Evolutionary conservation across 2,797 vertebrate species (phyloP).

Genomic region (Labeo calbasu): DNA sequence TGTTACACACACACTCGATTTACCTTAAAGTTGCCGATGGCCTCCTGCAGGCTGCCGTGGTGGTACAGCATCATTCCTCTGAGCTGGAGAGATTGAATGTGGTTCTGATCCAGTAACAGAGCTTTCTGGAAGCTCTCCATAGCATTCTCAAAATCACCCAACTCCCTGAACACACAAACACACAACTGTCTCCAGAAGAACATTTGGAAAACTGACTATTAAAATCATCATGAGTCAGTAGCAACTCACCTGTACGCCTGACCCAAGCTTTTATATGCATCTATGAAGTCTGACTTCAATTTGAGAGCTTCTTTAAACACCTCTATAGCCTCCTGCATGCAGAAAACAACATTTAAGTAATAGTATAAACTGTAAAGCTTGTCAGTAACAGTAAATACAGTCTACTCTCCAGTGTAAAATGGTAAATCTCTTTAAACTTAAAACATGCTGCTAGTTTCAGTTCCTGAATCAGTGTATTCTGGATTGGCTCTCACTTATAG

Average conservation of each 20-base stretch:
- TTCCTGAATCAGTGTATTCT: not conserved
- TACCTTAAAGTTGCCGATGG: conserved; percentile 96
- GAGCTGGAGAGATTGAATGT: conserved; percentile 95
- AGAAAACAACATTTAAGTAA: not conserved
- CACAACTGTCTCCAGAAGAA: conserved; percentile 2
- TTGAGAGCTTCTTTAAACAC: conserved; percentile 96
- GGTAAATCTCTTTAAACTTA: not conserved
- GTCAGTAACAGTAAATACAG: not conserved
- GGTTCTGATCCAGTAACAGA: conserved; percentile 94
- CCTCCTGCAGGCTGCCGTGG: conserved; percentile 92
- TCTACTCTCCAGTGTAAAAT: not conserved
- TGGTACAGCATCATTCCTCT: conserved; percentile 98
- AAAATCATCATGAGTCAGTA: not conserved
- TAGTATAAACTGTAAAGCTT: not conserved
- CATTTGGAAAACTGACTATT: not conserved
- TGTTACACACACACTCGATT: not conserved
- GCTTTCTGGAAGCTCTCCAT: conserved; percentile 98
- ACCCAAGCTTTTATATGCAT: conserved; percentile 96
- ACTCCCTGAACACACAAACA: conserved; percentile 79
- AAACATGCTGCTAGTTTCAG: not conserved
- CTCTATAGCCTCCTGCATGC: conserved; percentile 91
- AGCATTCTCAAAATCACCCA: conserved; percentile 95
- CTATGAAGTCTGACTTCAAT: conserved; percentile 94
- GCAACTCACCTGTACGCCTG: conserved; percentile 91
- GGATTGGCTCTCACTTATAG: not conserved